Conservation (phyloP, 2,888 invertebrate species). For the Tetrapedia diversipes region DNA sequence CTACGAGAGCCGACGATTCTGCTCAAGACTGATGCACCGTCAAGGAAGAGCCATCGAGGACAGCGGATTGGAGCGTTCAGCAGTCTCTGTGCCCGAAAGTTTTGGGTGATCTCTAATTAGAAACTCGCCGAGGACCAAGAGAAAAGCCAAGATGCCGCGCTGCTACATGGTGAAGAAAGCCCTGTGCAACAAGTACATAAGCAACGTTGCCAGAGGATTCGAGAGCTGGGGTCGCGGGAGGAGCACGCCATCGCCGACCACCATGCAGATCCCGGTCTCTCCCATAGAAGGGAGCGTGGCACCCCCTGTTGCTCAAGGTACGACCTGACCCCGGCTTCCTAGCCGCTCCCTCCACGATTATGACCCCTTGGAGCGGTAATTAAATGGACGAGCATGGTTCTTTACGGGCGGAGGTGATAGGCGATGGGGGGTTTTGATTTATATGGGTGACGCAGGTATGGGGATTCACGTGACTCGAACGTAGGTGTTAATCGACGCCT, state of each 20-base stretch:
- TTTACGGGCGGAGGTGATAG: not conserved
- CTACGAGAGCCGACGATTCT: too few species aligned
- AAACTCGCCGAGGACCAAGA: not conserved
- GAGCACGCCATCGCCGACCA: conserved; percentile 75
- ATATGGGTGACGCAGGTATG: too few species aligned
- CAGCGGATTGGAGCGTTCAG: too few species aligned
- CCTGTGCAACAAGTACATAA: conserved; percentile 84
- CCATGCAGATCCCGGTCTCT: conserved; percentile 66
- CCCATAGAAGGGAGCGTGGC: conserved; percentile 70
- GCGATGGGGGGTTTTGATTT: not conserved
- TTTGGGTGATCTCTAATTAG: not conserved
- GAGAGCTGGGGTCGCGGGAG: conserved; percentile 79
- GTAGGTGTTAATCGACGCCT: not conserved
- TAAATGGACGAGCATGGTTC: conserved; percentile 4
- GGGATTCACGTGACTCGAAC: too few species aligned
- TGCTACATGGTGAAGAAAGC: conserved; percentile 90
- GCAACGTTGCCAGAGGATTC: conserved; percentile 79
- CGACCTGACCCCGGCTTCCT: conserved; percentile 11
- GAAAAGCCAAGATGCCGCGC: conserved; percentile 86
- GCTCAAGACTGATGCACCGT: too few species aligned
- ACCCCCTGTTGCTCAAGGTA: conserved; percentile 75
- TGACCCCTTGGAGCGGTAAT: conserved; percentile 13
- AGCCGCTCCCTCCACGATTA: conserved; percentile 13
- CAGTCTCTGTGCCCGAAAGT: too few species aligned
- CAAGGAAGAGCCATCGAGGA: too few species aligned